Evolutionary conservation across 2,888 invertebrate species (phyloP).

Genomic region (Hypomecis atomaria): DNA sequence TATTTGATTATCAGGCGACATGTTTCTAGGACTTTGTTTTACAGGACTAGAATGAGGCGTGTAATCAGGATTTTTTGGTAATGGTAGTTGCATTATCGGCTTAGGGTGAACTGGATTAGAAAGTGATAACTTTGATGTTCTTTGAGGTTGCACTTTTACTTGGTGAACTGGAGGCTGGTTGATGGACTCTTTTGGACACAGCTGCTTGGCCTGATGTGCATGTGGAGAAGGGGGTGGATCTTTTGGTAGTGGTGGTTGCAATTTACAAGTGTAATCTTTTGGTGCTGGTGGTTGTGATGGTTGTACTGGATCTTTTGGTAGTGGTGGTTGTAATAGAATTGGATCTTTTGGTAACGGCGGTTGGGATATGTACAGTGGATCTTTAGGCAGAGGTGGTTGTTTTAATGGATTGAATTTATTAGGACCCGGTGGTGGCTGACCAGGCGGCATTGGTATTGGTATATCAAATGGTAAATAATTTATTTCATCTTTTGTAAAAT

Average conservation of each 20-base stretch:
- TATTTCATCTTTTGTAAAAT: constrained; percentile 54
- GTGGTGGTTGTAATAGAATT: constrained; percentile 1
- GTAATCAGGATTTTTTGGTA: background rate
- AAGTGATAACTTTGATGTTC: constrained; percentile 1
- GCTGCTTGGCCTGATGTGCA: background rate
- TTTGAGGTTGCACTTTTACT: background rate
- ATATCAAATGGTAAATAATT: constrained; percentile 60
- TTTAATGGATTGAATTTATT: constrained; percentile 5
- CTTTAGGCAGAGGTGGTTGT: constrained; percentile 13
- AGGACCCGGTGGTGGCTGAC: constrained; percentile 9
- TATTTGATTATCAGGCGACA: constrained; percentile 3
- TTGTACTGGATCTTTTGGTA: constrained; percentile 7
- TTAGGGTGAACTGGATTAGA: background rate
- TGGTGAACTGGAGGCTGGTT: background rate
- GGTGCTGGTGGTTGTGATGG: background rate
- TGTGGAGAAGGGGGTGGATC: background rate
- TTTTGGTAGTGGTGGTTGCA: constrained; percentile 6
- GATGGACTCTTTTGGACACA: background rate
- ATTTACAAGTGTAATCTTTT: background rate
- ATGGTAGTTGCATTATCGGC: background rate
- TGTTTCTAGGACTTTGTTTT: background rate
- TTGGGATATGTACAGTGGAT: background rate
- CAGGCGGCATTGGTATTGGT: constrained; percentile 30
- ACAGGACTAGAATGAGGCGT: constrained; percentile 2
- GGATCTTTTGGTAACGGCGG: constrained; percentile 22